A percentile compares a stretch with the other conserved stretches of the same genome.
Evolutionary conservation across 2,888 invertebrate genomes (phyloP).

Genomic region (Apodemia hepburni): DNA sequence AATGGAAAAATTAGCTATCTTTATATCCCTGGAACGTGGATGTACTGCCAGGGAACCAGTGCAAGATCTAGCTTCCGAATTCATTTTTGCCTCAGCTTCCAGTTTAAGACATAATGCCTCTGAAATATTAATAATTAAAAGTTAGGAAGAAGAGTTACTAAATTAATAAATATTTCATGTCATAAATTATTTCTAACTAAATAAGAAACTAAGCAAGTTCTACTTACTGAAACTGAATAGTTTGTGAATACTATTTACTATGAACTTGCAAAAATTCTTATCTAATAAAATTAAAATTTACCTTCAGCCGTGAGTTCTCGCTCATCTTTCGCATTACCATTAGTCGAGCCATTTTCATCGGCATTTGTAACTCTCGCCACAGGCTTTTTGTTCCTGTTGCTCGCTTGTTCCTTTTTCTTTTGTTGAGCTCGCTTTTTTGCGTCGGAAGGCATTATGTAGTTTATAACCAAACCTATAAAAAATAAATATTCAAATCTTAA

Average conservation of each 20-base stretch:
- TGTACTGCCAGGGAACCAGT: slow-evolving; percentile 98
- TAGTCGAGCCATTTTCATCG: slow-evolving; percentile 77
- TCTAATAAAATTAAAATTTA: slow-evolving; percentile 43
- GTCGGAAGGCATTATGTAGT: slow-evolving; percentile 95
- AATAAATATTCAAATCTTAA: background rate
- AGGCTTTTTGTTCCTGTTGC: slow-evolving; percentile 82
- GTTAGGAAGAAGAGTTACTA: background rate
- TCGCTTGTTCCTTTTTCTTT: slow-evolving; percentile 97
- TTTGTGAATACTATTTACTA: background rate
- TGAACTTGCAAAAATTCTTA: too few relatives aligned
- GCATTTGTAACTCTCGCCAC: slow-evolving; percentile 68
- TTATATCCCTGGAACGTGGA: slow-evolving; percentile 96
- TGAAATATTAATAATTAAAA: slow-evolving; percentile 46
- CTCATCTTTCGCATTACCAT: slow-evolving; percentile 63
- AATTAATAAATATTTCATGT: background rate
- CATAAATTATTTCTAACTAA: too few relatives aligned
- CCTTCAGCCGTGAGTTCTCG: slow-evolving; percentile 87
- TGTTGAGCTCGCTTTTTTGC: slow-evolving; percentile 98
- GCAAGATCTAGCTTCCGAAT: slow-evolving; percentile 95
- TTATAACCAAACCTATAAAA: slow-evolving; percentile 33
- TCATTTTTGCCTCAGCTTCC: slow-evolving; percentile 94
- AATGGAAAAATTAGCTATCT: slow-evolving; percentile 97
- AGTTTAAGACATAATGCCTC: slow-evolving; percentile 93
- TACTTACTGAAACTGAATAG: background rate
- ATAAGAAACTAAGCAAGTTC: background rate